These are phyloP conservation scores for Notolepis coatsorum DNA, from an alignment of 2,797 vertebrate genomes.

Conservation along the genomic window DNA sequence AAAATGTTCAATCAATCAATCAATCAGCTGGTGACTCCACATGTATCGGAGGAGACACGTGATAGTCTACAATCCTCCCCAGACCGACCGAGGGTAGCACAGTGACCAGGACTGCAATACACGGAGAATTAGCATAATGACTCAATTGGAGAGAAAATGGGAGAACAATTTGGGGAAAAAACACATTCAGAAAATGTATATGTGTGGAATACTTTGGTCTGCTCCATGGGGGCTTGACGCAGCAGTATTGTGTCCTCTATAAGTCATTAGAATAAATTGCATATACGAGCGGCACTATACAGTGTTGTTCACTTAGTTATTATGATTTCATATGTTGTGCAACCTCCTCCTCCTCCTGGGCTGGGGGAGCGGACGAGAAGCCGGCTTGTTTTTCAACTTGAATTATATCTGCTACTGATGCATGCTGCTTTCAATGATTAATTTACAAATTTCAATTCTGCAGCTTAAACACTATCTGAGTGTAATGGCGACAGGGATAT, in stretches of 20 bases:
- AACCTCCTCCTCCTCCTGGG: conserved; percentile 49
- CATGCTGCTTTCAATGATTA: conserved; percentile 60
- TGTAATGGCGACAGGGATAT: conserved; percentile 74
- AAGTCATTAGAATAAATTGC: conserved; percentile 15
- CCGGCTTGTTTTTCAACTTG: conserved; percentile 65
- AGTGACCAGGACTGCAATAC: too few species aligned
- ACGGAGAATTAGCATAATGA: too few species aligned
- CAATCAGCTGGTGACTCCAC: too few species aligned
- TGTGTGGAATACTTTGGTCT: background rate
- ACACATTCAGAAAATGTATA: too few species aligned
- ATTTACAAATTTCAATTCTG: conserved; percentile 74
- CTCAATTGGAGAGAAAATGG: too few species aligned
- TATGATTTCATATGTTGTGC: conserved; percentile 36
- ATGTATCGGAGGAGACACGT: too few species aligned
- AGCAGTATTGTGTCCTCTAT: conserved; percentile 3
- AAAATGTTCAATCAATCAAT: too few species aligned
- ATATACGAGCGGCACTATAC: conserved; percentile 10
- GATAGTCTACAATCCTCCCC: too few species aligned
- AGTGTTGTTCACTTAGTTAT: conserved; percentile 41
- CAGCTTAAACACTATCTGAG: conserved; percentile 74
- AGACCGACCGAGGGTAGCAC: too few species aligned
- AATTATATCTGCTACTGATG: conserved; percentile 69
- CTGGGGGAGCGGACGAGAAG: background rate
- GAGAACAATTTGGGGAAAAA: too few species aligned
- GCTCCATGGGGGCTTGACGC: background rate